Evolutionary conservation across 2,113 vertebrate genomes (phyloP).

Genomic region (Rhinopithecus roxellana): DNA sequence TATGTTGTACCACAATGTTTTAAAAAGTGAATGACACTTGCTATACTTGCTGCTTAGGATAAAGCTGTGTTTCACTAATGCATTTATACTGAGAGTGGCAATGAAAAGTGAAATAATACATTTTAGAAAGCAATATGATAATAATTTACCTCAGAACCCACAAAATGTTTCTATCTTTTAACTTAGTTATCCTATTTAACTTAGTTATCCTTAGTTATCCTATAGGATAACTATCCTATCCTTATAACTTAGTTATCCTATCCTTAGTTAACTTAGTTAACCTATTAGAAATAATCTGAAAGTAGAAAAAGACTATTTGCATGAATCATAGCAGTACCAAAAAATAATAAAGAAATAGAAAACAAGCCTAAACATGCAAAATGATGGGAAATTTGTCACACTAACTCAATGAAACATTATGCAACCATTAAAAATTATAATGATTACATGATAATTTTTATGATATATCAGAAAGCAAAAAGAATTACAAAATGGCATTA

Average conservation of each 20-base stretch:
- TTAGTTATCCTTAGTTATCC: too few species aligned
- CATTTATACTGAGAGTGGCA: background rate
- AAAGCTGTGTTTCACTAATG: background rate
- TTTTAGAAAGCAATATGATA: constrained; percentile 14
- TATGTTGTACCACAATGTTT: background rate
- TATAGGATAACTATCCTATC: too few species aligned
- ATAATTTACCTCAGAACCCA: constrained; percentile 10
- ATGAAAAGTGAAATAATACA: background rate
- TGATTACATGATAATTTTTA: background rate
- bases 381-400: background rate
- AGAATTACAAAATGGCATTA: background rate
- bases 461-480: background rate
- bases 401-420: background rate
- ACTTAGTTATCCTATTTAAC: background rate
- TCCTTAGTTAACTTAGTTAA: background rate
- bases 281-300: background rate
- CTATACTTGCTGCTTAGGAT: background rate
- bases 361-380: background rate
- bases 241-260: background rate
- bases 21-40: background rate
- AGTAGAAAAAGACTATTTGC: background rate
- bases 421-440: background rate
- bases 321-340: background rate
- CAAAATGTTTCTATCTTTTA: background rate
- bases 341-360: background rate